Evolutionary conservation across 2,113 vertebrate species (phyloP), one percentile per base, ranked within the genome.

Genomic region (Neogobius melanostomus): DNA sequence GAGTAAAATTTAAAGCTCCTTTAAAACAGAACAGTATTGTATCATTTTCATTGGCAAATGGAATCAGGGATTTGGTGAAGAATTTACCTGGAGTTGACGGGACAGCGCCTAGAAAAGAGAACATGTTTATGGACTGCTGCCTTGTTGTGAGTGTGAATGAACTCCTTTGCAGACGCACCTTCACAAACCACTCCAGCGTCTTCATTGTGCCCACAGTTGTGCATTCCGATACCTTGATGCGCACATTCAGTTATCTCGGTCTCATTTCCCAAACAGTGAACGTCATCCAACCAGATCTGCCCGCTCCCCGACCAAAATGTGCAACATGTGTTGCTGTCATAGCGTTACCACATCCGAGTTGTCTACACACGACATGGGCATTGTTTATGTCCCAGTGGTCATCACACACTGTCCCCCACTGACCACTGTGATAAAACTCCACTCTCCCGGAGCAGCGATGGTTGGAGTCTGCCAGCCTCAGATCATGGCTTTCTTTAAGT

Each of bases 221-320:
- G 81, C 42, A 14, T 2, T 1, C 81, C 83, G 66, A 85, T 66
- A 7, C 71, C 82, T 47, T 0, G 10, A 71, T 84, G 84, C 45
- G 48, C 48, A 60, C 86, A 88, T 7, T 79, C n/a, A 15, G 72
- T 57, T 12, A 88, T 9, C 0, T 65, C 75, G n/a, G 63, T 0
- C 59, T 88, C 84, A 9, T 63, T 63, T 11, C 86, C 84, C 11
- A 3, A 28, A 64, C 86, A 88, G 1, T 0, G 0, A 36, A 86
- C 60, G 52, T 86, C 28, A 7, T 86, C 86, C 82, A 88, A 43
- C 84, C 86, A 88, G 80, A 88, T 82, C 43, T 75, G 86, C 59
- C 84, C 86, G 2, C 7, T 77, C 14, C 84, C 86, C 8, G 63
- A 63, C 86, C 84, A 68, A 77, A 86, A 14, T 36, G 36, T 45